Conservation (phyloP, 2,888 invertebrate species). For the Drosophila suboccidentalis region DNA sequence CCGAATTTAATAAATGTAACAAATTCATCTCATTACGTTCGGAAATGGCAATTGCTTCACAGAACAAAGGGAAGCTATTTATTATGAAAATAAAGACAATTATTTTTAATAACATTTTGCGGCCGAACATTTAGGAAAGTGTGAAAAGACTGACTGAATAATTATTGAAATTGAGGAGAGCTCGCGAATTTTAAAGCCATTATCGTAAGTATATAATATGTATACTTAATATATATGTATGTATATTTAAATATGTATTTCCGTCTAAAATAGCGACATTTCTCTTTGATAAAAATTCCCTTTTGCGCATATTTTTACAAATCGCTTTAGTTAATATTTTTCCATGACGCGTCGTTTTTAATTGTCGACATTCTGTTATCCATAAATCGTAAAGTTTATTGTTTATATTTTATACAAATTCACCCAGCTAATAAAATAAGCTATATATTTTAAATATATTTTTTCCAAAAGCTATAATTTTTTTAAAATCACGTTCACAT, state of each 20-base stretch:
- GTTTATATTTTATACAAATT: no score
- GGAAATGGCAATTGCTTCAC: background rate
- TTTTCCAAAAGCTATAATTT: no score
- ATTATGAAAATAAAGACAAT: background rate
- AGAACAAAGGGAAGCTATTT: background rate
- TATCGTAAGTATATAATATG: background rate
- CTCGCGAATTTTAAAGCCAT: background rate
- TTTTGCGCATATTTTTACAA: no score
- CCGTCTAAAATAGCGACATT: background rate
- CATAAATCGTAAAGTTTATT: no score
- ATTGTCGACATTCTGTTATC: background rate
- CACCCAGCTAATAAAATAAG: no score
- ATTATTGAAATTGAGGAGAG: background rate
- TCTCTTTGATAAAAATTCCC: no score
- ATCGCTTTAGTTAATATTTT: no score
- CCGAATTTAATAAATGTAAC: background rate
- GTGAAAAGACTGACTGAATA: background rate
- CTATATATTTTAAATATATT: no score
- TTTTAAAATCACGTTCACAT: no score
- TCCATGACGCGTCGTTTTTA: background rate
- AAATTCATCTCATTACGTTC: background rate
- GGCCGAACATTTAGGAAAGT: background rate
- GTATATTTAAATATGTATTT: background rate
- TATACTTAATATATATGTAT: background rate
- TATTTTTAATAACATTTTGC: background rate